phyloP scores from a whole-genome alignment of 2,113 vertebrate genomes.

The Phylloscopus trochilus region DNA sequence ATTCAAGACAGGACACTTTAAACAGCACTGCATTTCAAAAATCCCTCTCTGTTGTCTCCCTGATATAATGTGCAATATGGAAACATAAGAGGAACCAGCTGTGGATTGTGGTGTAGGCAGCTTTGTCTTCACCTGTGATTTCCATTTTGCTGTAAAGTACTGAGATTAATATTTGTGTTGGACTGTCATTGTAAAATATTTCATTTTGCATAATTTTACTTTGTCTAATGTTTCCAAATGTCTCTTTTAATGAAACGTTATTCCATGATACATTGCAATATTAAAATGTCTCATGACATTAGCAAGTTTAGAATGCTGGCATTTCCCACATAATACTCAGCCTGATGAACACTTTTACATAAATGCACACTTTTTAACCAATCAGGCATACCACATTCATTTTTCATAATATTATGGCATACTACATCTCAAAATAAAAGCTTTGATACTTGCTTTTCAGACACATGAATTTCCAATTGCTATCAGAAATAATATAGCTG shows the following conservation, averaged over 20 bases:
- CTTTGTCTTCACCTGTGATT: constrained; percentile 25
- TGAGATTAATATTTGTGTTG: not conserved
- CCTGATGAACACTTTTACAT: constrained; percentile 32
- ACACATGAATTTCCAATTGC: constrained; percentile 40
- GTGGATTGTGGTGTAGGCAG: not conserved
- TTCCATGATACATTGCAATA: constrained; percentile 39
- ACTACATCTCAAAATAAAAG: constrained; percentile 63
- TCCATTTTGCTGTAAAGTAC: not conserved
- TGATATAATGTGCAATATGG: not conserved
- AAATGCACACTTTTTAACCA: constrained; percentile 59
- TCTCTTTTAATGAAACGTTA: constrained; percentile 24
- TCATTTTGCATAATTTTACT: not conserved
- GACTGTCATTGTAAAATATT: constrained; percentile 6
- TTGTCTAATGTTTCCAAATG: constrained; percentile 47
- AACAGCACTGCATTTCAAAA: not conserved
- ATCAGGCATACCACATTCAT: constrained; percentile 48
- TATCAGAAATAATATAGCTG: constrained; percentile 33
- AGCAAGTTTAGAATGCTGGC: constrained; percentile 44
- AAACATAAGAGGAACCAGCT: not conserved
- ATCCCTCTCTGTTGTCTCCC: not conserved
- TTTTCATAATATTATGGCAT: constrained; percentile 57
- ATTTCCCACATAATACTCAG: constrained; percentile 35
- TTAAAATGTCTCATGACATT: constrained; percentile 51
- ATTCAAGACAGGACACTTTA: constrained; percentile 31
- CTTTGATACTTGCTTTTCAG: constrained; percentile 55